Conservation (phyloP, 2,888 invertebrate species). For the Crossocerus cetratus region DNA sequence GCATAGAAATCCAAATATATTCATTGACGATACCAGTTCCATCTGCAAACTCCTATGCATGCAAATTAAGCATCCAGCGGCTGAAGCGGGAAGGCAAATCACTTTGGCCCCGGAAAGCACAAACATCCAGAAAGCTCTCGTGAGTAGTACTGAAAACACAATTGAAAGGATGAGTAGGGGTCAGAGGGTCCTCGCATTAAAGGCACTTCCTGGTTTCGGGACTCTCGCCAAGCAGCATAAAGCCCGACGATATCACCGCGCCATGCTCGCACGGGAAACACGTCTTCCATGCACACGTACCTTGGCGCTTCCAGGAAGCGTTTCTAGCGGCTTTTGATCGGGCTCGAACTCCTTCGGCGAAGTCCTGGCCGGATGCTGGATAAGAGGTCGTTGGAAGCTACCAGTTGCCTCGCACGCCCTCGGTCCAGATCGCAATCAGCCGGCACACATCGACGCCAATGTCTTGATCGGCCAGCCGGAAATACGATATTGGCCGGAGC, state of each 20-base stretch:
- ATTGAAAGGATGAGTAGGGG: conserved; percentile 34
- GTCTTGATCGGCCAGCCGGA: conserved; percentile 41
- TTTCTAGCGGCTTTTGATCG: conserved; percentile 25
- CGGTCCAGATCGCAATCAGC: conserved; percentile 30
- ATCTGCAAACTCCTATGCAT: too few relatives aligned
- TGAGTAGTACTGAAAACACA: conserved; percentile 28
- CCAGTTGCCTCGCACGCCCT: conserved; percentile 38
- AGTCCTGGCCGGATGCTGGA: conserved; percentile 40
- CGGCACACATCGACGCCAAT: conserved; percentile 42
- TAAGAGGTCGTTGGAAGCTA: conserved; percentile 56
- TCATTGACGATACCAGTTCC: too few relatives aligned
- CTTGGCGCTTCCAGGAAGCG: not conserved
- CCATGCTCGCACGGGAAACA: conserved; percentile 6
- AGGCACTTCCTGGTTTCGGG: conserved; percentile 41
- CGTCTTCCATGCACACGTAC: conserved; percentile 5
- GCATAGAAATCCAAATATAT: too few relatives aligned
- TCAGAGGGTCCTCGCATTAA: conserved; percentile 32
- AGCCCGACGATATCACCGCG: conserved; percentile 36
- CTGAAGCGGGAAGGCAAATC: too few relatives aligned
- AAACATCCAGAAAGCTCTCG: conserved; percentile 20
- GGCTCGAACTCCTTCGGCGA: conserved; percentile 30
- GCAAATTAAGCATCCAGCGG: too few relatives aligned
- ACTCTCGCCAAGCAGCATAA: conserved; percentile 46
- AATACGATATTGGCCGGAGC: conserved; percentile 28
- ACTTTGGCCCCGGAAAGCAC: not conserved